Conservation (phyloP, 2,797 vertebrate genomes). For the Ceryle rudis region DNA sequence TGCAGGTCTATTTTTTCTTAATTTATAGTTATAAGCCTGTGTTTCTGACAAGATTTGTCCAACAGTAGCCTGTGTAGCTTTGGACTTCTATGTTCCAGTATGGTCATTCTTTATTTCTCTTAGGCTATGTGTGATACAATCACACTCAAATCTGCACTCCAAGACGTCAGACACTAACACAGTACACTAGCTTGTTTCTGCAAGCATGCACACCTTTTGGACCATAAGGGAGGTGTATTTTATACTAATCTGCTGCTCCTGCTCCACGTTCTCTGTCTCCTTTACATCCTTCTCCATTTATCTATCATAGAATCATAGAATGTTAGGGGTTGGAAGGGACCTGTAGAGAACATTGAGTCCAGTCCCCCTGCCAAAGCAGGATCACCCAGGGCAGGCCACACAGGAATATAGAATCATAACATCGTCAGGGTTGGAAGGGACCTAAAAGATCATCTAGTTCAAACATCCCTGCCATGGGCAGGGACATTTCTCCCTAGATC, state of each 20-base stretch:
- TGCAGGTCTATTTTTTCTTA: not conserved
- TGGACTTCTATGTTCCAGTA: not conserved
- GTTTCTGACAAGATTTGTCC: not conserved
- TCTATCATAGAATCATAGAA: no score
- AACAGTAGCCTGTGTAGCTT: fast-evolving
- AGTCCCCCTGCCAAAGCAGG: no score
- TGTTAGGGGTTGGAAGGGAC: no score
- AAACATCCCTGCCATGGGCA: no score
- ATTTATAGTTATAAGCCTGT: not conserved
- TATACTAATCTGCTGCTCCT: not conserved
- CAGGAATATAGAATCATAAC: no score
- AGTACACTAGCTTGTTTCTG: not conserved
- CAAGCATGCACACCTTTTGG: not conserved
- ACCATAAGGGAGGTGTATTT: not conserved
- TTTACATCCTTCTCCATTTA: not conserved
- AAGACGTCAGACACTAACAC: not conserved
- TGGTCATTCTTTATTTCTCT: not conserved
- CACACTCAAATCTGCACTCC: not conserved
- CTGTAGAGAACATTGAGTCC: no score
- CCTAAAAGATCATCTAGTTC: no score
- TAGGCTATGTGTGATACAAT: fast-evolving
- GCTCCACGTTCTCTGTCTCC: not conserved
- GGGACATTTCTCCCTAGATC: no score
- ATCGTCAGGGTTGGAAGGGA: no score
- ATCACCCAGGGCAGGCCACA: no score